Percentiles rank a stretch among this genome's conserved stretches.
These are phyloP conservation scores for Pteromalus puparum DNA, from an alignment of 1,140 invertebrate species.

Conservation along the genomic window DNA sequence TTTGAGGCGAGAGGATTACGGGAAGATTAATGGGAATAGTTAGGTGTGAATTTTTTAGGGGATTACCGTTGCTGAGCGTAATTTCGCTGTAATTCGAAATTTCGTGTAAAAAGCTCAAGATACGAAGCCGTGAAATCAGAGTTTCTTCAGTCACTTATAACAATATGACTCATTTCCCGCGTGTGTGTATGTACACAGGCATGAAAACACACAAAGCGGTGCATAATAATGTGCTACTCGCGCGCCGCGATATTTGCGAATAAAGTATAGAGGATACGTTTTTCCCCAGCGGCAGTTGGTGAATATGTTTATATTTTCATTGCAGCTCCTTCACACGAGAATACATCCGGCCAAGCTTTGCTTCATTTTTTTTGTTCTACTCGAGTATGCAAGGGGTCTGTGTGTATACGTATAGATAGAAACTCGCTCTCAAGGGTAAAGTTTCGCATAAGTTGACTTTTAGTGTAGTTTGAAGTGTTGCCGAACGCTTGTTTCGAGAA, in stretches of 20 bases:
- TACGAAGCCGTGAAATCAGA: too few species aligned
- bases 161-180: too few species aligned
- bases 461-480: too few species aligned
- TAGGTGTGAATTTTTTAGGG: background rate
- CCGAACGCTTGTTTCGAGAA: too few species aligned
- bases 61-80: background rate
- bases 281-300: background rate
- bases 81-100: too few species aligned
- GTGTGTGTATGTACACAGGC: background rate
- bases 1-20: background rate
- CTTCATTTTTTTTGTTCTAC: background rate
- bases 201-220: background rate
- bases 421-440: too few species aligned
- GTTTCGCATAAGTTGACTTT: too few species aligned
- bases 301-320: slow-evolving; percentile 1
- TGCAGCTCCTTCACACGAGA: background rate
- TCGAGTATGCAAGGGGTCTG: background rate
- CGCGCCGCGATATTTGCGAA: background rate
- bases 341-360: too few species aligned
- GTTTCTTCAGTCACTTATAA: background rate
- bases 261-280: background rate
- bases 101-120: too few species aligned
- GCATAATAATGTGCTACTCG: background rate
- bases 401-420: too few species aligned
- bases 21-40: background rate